Base-by-base conservation (phyloP, 2,113 vertebrate species). In the Euleptes europaea region DNA sequence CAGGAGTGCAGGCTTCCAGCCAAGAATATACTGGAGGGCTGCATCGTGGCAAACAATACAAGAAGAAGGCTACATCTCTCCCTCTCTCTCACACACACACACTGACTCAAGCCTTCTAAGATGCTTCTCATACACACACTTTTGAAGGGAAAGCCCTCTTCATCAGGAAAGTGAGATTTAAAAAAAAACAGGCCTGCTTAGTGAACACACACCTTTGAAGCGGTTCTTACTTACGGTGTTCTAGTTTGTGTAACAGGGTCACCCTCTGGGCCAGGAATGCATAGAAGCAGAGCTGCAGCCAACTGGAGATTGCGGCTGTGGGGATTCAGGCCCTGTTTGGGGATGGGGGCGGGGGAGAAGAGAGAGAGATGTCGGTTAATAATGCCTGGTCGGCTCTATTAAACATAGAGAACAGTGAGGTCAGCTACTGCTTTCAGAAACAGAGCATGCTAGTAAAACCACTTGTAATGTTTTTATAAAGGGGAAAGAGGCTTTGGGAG, bases 341-440 rank as follows among this genome's bases (percentile, higher is more conserved):
- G 0, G 0, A 21, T 23, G 14, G 26, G 44, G 23, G 28, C 2
- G 23, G 33, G 38, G n/a, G 21, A 6, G 9, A 33, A 40, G 28
- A 33, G 26, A 80, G 12, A 42, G 0, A 74, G 33, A 70, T 71
- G 26, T 1, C 19, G 47, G 35, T 67, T 57, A 23, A 13, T 19
- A 51, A 77, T 71, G 83, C 49, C 8, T 33, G 28, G 57, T 4
- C 1, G 1, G 1, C 49, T 85, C 76, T 14, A 84, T 54, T 66
- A 65, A 63, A 65, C n/a, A 5, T 23, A 15, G 65, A 26, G 10
- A 51, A 42, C 51, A 51, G 28, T 4, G 47, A 54, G 44, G 66
- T 70, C 14, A 70, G 15, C 13, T 19, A 49, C 12, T 40, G n/a
- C 2, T 44, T 49, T 42, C 15, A 23, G 14, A 65, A 49, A 21